Evolutionary conservation across 2,888 invertebrate genomes (phyloP), one percentile per base, ranked within the genome.

Genomic region (Lagria hirta): DNA sequence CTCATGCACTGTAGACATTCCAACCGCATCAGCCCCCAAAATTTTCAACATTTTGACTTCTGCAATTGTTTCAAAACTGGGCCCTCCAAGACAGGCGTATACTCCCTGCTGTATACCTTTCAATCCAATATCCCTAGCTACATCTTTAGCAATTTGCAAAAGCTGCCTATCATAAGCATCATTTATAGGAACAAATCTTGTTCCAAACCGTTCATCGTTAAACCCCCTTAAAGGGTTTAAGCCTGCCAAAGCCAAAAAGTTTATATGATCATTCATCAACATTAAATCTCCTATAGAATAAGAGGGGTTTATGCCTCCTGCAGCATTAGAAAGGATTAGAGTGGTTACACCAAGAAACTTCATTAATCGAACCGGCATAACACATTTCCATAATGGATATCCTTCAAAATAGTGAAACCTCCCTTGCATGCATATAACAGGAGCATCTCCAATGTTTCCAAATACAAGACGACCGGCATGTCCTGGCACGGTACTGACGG

Each of bases 361-460:
- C 94, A 99, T 95, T 10, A 99, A 92, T 46, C 98, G 81, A 1
- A 99, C 86, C 1, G 98, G 97, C 79, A 97, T 85, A 3, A 92
- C 85, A 61, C 93, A 92, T 86, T 90, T 90, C 82, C 90, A 89
- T 20, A 93, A 75, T 0, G 93, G 88, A 70, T 97, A 95, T 24
- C 98, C 98, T 72, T 99, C 98, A 69, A 97, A 99, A 60, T 90
- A 88, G 70, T 99, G 98, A 73, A 97, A 94, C 36, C 98, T 78
- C 8, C 98, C 99, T 73, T 98, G 93, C 93, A 99, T 96, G 60
- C 94, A 92, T 60, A 98, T 86, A 1, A 95, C 88, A 0, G 86
- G 81, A 2, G 90, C 81, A 5, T 84, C 86, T 6, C 81, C 76
- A 16, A 98, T 74, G 29, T 78, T 77, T 1, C 99, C 98, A 65